Percentiles rank a stretch among this genome's conserved stretches.
These are phyloP conservation scores for Phaenicophaeus curvirostris DNA, from an alignment of 2,797 vertebrate species.

Conservation along the genomic window DNA sequence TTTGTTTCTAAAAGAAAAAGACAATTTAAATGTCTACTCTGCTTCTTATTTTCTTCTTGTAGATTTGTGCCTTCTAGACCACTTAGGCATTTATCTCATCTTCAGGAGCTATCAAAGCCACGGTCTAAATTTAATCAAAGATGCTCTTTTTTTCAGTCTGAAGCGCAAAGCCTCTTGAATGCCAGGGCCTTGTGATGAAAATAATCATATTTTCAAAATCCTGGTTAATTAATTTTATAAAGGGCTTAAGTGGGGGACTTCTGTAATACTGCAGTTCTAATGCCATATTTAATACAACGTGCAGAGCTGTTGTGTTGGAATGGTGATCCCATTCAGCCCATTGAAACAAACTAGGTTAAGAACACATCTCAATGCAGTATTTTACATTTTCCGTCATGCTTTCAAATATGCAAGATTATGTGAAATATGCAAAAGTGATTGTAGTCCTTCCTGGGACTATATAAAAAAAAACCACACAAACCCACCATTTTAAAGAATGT, in stretches of 20 bases:
- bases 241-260: not conserved
- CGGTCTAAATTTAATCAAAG: not conserved
- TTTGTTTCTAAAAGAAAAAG: not conserved
- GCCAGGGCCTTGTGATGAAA: not conserved
- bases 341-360: not conserved
- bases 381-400: not conserved
- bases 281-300: not conserved
- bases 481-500: not conserved
- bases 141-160: not conserved
- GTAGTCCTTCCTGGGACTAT: not conserved
- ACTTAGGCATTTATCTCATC: not conserved
- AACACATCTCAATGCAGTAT: not conserved
- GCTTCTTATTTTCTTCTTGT: not conserved
- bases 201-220: not conserved
- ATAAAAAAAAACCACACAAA: not conserved
- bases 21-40: not conserved
- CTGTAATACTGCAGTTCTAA: constrained; percentile 1
- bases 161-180: not conserved
- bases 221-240: constrained; percentile 1
- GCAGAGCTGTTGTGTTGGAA: not conserved
- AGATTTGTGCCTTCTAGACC: not conserved
- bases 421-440: not conserved
- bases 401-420: not conserved
- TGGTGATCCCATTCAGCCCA: not conserved
- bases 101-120: not conserved